phyloP scores from a whole-genome alignment of 2,797 vertebrate species.

The Channa striata region DNA sequence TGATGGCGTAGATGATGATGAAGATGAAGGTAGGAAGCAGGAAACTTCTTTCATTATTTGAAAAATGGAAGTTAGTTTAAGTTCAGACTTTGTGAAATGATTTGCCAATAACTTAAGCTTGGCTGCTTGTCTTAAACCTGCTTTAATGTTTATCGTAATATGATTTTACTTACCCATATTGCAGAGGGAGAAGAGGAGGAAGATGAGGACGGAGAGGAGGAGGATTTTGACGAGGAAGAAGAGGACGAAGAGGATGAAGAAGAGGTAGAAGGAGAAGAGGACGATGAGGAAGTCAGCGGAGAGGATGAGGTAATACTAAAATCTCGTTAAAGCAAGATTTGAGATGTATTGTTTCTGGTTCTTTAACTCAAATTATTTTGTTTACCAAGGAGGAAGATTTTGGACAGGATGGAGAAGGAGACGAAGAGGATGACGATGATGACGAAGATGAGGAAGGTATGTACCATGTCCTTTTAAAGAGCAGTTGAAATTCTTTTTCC shows the following conservation, averaged over 20 bases:
- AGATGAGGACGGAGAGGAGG: conserved; percentile 88
- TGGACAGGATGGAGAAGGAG: conserved; percentile 88
- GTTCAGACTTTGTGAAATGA: not conserved
- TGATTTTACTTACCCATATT: conserved; percentile 1
- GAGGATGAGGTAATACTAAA: conserved; percentile 86
- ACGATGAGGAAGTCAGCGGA: conserved; percentile 91
- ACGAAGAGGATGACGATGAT: conserved; percentile 86
- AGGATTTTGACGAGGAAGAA: conserved; percentile 88
- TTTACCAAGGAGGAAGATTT: conserved; percentile 88
- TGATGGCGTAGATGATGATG: conserved; percentile 86
- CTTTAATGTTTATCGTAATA: not conserved
- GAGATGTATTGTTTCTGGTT: not conserved
- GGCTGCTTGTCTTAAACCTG: not conserved
- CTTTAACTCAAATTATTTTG: conserved; percentile 11
- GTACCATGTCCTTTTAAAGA: conserved; percentile 12
- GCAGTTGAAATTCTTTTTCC: not conserved
- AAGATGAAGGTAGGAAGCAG: conserved; percentile 85
- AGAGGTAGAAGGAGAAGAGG: conserved; percentile 88
- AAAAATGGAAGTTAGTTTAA: not conserved
- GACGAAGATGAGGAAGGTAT: conserved; percentile 79
- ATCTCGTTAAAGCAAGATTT: not conserved
- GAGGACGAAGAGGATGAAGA: conserved; percentile 89
- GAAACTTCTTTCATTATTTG: conserved; percentile 36
- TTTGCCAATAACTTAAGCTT: not conserved
- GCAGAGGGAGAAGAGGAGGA: conserved; percentile 89